Evolutionary conservation across 2,113 vertebrate genomes (phyloP), one percentile per base, ranked within the genome.

Genomic region (Protobothrops flavoviridis): DNA sequence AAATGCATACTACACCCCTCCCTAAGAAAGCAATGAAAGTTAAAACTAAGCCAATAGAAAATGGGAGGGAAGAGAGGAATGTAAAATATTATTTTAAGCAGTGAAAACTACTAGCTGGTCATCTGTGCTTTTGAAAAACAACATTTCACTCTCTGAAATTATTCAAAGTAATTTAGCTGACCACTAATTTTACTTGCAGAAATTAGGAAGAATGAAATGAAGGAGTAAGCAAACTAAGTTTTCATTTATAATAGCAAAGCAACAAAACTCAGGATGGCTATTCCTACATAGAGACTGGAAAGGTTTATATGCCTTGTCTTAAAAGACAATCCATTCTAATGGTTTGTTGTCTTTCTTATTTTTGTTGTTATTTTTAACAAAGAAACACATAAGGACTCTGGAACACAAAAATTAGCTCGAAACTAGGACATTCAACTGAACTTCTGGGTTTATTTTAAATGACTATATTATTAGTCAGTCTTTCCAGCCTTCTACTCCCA

Each of bases 41-140:
- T 92, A 57, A 95, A 95, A 95, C 92, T 91, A 95, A 93, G 91
- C 81, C 90, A 96, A 92, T 45, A 10, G 21, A 87, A 92, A 69
- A 20, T 23, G 85, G n/a, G 59, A 95, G 86, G 10, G 43, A 87
- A 92, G 86, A 23, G 29, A 85, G n/a, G 64, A 94, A 90, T n/a
- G 23, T 95, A 55, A 91, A 94, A 21, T 52, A 93, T 56, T 93
- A n/a, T 87, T 91, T 61, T 43, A 7, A 29, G 48, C 7, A 88
- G 3, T 9, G 21, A 74, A 88, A 88, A 8, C n/a, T 24, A 74
- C 15, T 29, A 43, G 48, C 52, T 55, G 26, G 52, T 91, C 64
- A 53, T 59, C 85, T 64, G 11, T 23, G 26, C 43, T 26, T 52
- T 21, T 39, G 21, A 64, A 52, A 33, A 24, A 0, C 23, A 23